Percentiles rank a stretch among this genome's conserved stretches.
phyloP scores from a whole-genome alignment of 2,113 vertebrate genomes.

The Onychostoma macrolepis region DNA sequence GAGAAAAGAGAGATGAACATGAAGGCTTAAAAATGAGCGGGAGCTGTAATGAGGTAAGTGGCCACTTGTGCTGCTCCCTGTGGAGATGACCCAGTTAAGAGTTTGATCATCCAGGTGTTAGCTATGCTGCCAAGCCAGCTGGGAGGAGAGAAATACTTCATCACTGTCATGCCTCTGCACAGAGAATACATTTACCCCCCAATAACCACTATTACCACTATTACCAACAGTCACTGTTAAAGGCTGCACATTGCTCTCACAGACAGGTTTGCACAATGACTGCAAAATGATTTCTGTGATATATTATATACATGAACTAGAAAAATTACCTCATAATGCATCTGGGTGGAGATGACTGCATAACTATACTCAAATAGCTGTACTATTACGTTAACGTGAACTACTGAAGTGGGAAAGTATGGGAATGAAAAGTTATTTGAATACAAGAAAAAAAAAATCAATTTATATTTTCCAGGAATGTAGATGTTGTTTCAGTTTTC shows the following conservation, averaged over 20 bases:
- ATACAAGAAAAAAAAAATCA: background rate
- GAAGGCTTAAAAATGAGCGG: background rate
- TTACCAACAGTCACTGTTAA: conserved; percentile 2
- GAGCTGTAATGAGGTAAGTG: conserved; percentile 43
- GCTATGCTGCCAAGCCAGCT: conserved; percentile 24
- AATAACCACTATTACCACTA: conserved; percentile 16
- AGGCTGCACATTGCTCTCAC: conserved; percentile 5
- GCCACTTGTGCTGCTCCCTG: background rate
- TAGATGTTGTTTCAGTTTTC: background rate
- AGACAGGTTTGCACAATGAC: background rate
- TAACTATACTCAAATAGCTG: background rate
- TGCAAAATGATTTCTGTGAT: conserved; percentile 1
- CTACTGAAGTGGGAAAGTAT: background rate
- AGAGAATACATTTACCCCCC: conserved; percentile 26
- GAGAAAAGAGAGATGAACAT: background rate
- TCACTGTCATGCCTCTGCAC: conserved; percentile 44
- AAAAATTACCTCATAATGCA: conserved; percentile 6
- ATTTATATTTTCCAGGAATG: background rate
- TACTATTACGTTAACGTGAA: background rate
- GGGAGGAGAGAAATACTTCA: conserved; percentile 42
- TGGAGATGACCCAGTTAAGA: conserved; percentile 41
- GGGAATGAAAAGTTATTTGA: background rate
- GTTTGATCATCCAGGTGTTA: conserved; percentile 52
- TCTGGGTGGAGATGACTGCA: background rate
- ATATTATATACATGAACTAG: background rate